A percentile compares a stretch with the other conserved stretches of the same genome.
phyloP scores from a whole-genome alignment of 2,113 vertebrate genomes.

The Australoheros scitulus region DNA sequence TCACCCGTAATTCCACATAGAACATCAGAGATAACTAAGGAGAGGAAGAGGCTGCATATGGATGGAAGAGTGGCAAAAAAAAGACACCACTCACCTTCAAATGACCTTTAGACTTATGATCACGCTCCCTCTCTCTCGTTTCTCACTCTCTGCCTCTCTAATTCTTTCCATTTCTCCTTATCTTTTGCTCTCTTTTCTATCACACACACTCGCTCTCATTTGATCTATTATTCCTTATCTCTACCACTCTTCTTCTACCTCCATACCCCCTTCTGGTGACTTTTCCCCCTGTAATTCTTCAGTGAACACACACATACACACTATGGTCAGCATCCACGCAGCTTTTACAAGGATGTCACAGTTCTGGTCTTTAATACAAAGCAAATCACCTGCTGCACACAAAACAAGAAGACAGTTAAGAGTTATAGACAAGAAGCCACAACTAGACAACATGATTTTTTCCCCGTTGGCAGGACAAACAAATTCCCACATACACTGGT shows the following conservation, averaged over 20 bases:
- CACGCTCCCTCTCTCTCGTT: slow-evolving; percentile 15
- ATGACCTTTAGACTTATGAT: slow-evolving; percentile 69
- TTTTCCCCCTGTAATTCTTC: not conserved
- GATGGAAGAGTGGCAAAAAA: slow-evolving; percentile 26
- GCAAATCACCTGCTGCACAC: slow-evolving; percentile 33
- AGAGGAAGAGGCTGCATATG: not conserved
- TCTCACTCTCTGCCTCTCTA: slow-evolving; percentile 29
- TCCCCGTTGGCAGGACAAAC: slow-evolving; percentile 30
- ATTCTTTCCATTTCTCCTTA: slow-evolving; percentile 48
- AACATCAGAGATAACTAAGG: not conserved
- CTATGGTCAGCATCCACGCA: not conserved
- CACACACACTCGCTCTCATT: slow-evolving; percentile 22
- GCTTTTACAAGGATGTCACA: not conserved
- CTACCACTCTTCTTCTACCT: slow-evolving; percentile 22
- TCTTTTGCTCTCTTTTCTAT: slow-evolving; percentile 21
- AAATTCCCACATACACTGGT: slow-evolving; percentile 41
- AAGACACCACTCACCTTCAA: slow-evolving; percentile 68
- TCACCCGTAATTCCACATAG: not conserved
- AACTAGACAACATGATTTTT: slow-evolving; percentile 35
- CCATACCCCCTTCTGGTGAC: slow-evolving; percentile 5
- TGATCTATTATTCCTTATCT: slow-evolving; percentile 48
- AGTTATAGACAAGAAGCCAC: slow-evolving; percentile 9
- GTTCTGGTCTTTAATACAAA: not conserved
- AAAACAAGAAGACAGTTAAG: not conserved
- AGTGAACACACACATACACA: not conserved